Conservation (phyloP, 2,113 vertebrate species). For the Todiramphus chloris region DNA sequence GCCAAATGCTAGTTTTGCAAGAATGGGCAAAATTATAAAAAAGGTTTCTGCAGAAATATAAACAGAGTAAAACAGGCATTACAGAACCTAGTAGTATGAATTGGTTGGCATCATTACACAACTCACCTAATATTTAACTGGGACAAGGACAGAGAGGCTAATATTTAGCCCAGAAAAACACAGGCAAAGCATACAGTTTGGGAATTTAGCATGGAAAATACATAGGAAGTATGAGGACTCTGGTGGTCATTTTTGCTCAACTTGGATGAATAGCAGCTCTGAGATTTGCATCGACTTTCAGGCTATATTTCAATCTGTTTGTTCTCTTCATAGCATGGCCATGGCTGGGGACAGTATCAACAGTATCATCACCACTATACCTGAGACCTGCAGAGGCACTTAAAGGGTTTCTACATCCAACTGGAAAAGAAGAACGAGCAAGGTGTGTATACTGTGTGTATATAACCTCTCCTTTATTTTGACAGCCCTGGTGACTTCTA, state of each 20-base stretch:
- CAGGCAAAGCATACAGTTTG: not conserved
- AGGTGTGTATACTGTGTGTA: not conserved
- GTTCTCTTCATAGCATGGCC: accelerated
- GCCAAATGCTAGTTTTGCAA: not conserved
- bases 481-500: not conserved
- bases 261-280: not conserved
- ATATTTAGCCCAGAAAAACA: not conserved
- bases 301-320: not conserved
- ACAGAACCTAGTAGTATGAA: not conserved
- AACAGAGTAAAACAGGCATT: not conserved
- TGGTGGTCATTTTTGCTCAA: not conserved
- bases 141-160: not conserved
- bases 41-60: not conserved
- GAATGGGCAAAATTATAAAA: not conserved
- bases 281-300: not conserved
- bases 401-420: not conserved
- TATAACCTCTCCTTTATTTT: not conserved
- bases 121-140: constrained; percentile 38
- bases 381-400: not conserved
- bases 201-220: not conserved
- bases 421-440: not conserved
- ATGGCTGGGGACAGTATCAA: not conserved
- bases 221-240: not conserved
- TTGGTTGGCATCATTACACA: not conserved
- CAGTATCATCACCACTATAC: not conserved